Base-by-base conservation (phyloP, 2,797 vertebrate genomes). In the Pseudomugil gertrudae region DNA sequence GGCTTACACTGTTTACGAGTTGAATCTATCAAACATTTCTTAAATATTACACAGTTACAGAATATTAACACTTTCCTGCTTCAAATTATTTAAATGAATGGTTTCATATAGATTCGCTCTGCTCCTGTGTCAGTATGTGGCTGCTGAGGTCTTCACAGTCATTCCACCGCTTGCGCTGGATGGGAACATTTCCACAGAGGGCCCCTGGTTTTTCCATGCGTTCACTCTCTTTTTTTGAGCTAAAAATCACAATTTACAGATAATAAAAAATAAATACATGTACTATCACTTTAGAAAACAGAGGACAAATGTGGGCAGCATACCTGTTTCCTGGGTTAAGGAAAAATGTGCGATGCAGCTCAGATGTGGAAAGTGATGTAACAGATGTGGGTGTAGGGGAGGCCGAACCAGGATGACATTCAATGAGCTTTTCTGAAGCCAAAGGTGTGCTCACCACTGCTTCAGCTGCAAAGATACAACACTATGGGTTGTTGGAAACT, bases 321-420 rank as follows among this genome's bases (percentile, higher is more conserved):
- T 81, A 93, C 89, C 90, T 71, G 58, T 73, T 77, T 60, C 86
- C 85, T 59, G 80, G 79, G 36, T 78, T 70, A 29, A 86, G 76
- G 71, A 70, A 61, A 40, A 70, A 55, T 8, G 83, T 76, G 66
- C 8, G 69, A 70, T 67, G 43, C 35, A 69, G 57, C 65, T 89
- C 67, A 0, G 67, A 51, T 0, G 72, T 66, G 35, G 86, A 76
- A 14, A 82, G 15, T 1, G 84, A 80, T 7, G 59, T 57, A 27
- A 76, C 23, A 47, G 50, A 57, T 63, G 62, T 57, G 19, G 74
- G 52, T 62, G 78, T 64, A 17, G 82, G 68, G 33, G 78, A 84
- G 23, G 64, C 4, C 4, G 61, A 30, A 50, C 59, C 69, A 27
- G 84, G 57, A 9, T 4, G 54, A 19, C 53, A 76, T 60, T 57